Evolutionary conservation across 2,113 vertebrate species (phyloP).

Genomic region (Sorex fumeus): DNA sequence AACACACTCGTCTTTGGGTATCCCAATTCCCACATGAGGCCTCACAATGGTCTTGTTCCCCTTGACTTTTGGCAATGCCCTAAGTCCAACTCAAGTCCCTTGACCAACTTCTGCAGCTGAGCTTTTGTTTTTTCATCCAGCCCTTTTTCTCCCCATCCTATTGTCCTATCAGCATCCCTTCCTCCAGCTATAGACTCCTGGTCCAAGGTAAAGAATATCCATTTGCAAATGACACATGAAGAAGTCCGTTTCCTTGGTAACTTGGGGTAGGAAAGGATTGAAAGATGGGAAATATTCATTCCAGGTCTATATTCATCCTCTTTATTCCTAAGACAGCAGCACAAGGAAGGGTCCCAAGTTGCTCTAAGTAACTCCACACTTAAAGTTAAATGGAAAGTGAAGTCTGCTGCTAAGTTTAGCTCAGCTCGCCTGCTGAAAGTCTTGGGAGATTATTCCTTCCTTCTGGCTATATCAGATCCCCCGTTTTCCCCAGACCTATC

Average conservation of each 20-base stretch:
- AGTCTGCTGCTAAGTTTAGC: constrained; percentile 77
- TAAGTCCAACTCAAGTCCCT: background rate
- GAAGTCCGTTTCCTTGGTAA: constrained; percentile 64
- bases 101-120: background rate
- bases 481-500: constrained; percentile 75
- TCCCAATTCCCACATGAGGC: background rate
- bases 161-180: background rate
- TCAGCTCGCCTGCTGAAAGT: constrained; percentile 74
- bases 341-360: constrained; percentile 50
- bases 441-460: constrained; percentile 78
- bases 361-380: constrained; percentile 33
- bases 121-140: background rate
- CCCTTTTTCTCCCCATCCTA: no score
- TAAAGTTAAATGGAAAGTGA: constrained; percentile 75
- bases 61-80: background rate
- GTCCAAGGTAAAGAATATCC: constrained; percentile 51
- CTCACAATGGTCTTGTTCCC: background rate
- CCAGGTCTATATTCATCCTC: constrained; percentile 15
- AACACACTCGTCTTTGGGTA: background rate
- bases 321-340: constrained; percentile 43
- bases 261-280: constrained; percentile 38
- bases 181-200: background rate
- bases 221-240: constrained; percentile 26
- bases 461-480: constrained; percentile 71
- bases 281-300: constrained; percentile 46